Conservation (phyloP, 2,797 vertebrate species). For the Macropodus opercularis region DNA sequence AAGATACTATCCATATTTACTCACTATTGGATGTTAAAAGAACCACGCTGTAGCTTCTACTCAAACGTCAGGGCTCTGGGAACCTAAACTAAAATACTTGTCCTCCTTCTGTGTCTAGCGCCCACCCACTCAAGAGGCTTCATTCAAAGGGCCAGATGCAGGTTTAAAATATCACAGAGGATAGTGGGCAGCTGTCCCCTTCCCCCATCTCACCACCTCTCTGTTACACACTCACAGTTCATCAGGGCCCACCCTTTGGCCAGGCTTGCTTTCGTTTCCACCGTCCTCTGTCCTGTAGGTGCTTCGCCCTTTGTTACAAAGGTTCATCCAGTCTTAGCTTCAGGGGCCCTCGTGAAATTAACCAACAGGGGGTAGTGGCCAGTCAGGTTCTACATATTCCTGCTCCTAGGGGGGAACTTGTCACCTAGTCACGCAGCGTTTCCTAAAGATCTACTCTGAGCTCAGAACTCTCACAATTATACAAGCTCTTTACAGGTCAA, state of each 20-base stretch:
- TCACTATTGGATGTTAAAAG: constrained; percentile 62
- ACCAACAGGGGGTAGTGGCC: not conserved
- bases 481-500: constrained; percentile 15
- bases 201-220: constrained; percentile 34
- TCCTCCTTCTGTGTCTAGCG: constrained; percentile 26
- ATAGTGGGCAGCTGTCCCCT: constrained; percentile 78
- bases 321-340: not conserved
- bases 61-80: constrained; percentile 48
- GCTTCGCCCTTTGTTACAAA: not conserved
- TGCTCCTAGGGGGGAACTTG: constrained; percentile 43
- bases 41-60: constrained; percentile 43
- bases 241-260: constrained; percentile 2
- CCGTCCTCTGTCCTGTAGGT: not conserved
- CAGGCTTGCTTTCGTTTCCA: constrained; percentile 8
- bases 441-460: constrained; percentile 63
- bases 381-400: constrained; percentile 38
- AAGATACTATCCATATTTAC: constrained; percentile 25
- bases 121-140: constrained; percentile 50
- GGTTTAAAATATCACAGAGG: constrained; percentile 83
- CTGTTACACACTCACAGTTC: constrained; percentile 4
- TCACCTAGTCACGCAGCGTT: constrained; percentile 38
- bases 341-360: not conserved
- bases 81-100: constrained; percentile 48
- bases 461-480: constrained; percentile 17
- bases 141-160: constrained; percentile 62